Evolutionary conservation across 2,113 vertebrate species (phyloP).

Genomic region (Helogale parvula): DNA sequence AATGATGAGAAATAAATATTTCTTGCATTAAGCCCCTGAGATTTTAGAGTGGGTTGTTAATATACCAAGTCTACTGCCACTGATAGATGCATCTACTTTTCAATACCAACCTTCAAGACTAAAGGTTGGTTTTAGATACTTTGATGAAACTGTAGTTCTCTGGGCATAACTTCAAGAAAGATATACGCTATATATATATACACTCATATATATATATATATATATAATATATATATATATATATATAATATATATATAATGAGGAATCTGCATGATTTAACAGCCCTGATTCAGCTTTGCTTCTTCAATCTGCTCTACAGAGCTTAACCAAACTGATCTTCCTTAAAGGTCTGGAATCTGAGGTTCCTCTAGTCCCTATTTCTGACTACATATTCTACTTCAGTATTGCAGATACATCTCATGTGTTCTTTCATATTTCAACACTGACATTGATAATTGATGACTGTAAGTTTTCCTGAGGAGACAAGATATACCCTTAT

Average conservation of each 20-base stretch:
- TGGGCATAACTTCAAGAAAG: neutral
- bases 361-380: neutral
- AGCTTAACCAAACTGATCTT: neutral
- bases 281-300: neutral
- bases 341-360: neutral
- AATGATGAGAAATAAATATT: neutral
- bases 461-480: neutral
- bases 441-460: neutral
- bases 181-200: neutral
- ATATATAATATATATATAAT: neutral
- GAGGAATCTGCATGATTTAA: neutral
- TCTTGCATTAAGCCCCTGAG: neutral
- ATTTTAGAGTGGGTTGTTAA: neutral
- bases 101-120: neutral
- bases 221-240: neutral
- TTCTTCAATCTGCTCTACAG: neutral
- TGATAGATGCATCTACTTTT: neutral
- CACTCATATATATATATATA: fast-evolving
- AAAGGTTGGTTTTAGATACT: neutral
- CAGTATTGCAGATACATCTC: neutral
- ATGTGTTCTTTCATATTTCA: neutral
- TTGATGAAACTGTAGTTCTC: neutral
- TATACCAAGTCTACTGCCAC: neutral
- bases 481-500: neutral
- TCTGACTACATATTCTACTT: neutral